Evolutionary conservation across 2,888 invertebrate genomes (phyloP).

Genomic region (Kryphioiulus occultus): DNA sequence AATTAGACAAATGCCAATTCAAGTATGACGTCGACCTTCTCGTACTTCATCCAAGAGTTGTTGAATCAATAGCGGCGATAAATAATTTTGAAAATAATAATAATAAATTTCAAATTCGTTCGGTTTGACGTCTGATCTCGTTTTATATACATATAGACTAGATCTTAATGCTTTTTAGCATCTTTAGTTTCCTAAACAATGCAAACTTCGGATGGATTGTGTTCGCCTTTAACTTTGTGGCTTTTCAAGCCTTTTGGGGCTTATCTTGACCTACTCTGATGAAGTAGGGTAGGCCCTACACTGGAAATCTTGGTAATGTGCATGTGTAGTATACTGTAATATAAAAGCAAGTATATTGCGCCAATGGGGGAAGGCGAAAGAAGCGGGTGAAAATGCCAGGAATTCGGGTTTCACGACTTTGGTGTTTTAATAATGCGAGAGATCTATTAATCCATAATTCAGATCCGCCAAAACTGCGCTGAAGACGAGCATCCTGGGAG

Average conservation of each 20-base stretch:
- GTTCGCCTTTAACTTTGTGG: background rate
- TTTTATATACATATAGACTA: too few relatives aligned
- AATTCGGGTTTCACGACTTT: conserved; percentile 22
- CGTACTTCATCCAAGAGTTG: too few relatives aligned
- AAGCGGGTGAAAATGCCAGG: background rate
- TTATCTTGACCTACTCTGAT: background rate
- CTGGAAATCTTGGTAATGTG: background rate
- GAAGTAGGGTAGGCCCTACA: background rate
- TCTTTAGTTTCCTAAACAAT: background rate
- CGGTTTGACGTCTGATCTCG: too few relatives aligned
- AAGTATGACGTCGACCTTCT: too few relatives aligned
- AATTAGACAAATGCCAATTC: too few relatives aligned
- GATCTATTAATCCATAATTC: conserved; percentile 31
- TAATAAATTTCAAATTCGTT: too few relatives aligned
- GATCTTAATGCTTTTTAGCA: too few relatives aligned
- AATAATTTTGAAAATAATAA: too few relatives aligned
- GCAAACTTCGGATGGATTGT: background rate
- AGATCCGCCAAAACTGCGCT: background rate
- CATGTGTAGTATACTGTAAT: background rate
- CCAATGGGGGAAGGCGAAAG: background rate
- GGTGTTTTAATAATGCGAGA: background rate
- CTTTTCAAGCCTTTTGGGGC: background rate
- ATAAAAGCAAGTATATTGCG: background rate
- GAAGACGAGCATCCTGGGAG: background rate
- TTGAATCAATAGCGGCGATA: too few relatives aligned